Evolutionary conservation across 2,113 vertebrate genomes (phyloP).

Genomic region (Nibea coibor): DNA sequence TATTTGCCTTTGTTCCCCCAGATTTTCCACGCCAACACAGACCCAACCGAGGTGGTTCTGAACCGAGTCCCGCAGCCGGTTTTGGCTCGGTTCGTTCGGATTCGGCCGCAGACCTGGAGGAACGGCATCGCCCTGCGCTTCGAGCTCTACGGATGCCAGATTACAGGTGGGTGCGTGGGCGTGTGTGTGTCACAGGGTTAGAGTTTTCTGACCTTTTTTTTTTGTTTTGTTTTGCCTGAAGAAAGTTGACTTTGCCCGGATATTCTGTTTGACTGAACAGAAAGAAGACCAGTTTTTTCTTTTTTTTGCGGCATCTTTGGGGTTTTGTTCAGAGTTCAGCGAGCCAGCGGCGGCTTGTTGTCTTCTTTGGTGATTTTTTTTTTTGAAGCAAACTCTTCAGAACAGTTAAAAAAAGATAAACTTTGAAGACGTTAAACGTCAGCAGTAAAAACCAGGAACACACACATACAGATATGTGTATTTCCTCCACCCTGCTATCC

Average conservation of each 20-base stretch:
- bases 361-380: background rate
- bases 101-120: constrained; percentile 94
- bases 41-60: constrained; percentile 92
- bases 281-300: no score
- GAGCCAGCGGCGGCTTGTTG: background rate
- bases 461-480: constrained; percentile 8
- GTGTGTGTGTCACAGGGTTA: background rate
- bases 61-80: constrained; percentile 93
- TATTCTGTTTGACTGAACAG: background rate
- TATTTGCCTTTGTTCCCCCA: constrained; percentile 61
- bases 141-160: constrained; percentile 95
- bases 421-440: constrained; percentile 9
- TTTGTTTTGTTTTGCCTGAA: background rate
- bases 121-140: constrained; percentile 95
- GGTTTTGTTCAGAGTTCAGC: background rate
- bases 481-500: constrained; percentile 32
- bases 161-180: constrained; percentile 86
- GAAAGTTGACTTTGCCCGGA: background rate
- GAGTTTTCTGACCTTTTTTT: background rate
- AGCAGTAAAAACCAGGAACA: constrained; percentile 14
- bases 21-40: constrained; percentile 94
- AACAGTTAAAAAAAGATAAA: background rate
- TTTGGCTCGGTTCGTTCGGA: constrained; percentile 92
- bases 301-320: background rate
- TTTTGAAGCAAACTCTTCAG: background rate